Percentiles rank a stretch among this genome's conserved stretches.
phyloP scores from a whole-genome alignment of 2,888 invertebrate species.

The Drosophila lacicola region DNA sequence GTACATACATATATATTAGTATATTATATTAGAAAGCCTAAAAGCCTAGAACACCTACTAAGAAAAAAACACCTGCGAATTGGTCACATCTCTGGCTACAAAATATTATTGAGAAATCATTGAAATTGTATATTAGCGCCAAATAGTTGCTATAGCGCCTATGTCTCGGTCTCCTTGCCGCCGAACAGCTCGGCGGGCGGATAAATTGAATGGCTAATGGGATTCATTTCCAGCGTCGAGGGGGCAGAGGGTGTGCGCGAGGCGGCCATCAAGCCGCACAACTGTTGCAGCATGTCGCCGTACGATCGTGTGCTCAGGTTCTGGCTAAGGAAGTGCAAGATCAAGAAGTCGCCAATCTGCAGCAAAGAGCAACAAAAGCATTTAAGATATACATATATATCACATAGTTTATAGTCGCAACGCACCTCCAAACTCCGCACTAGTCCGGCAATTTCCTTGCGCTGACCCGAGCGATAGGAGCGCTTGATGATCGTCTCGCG shows the following conservation, averaged over 20 bases:
- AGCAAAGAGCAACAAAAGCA: constrained; percentile 53
- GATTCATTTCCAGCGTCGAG: constrained; percentile 94
- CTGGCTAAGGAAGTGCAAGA: constrained; percentile 93
- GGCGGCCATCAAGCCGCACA: constrained; percentile 86
- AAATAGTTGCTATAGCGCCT: constrained; percentile 80
- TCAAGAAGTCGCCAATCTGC: constrained; percentile 94
- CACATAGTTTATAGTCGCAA: neutral
- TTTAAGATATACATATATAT: neutral
- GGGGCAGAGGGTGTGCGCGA: constrained; percentile 94
- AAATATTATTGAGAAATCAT: constrained; percentile 81
- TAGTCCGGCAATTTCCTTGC: constrained; percentile 90
- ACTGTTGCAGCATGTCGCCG: constrained; percentile 91
- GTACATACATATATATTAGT: constrained; percentile 23
- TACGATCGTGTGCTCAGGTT: constrained; percentile 94
- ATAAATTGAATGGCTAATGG: constrained; percentile 93
- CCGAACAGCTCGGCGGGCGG: constrained; percentile 89
- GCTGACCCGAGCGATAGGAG: constrained; percentile 91
- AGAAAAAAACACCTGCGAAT: constrained; percentile 45
- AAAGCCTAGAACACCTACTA: constrained; percentile 59
- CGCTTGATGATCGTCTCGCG: constrained; percentile 92
- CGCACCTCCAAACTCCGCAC: constrained; percentile 92
- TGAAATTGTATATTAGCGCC: constrained; percentile 63
- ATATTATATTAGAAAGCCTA: constrained; percentile 46
- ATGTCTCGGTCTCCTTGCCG: constrained; percentile 94
- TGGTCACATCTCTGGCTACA: constrained; percentile 55